Evolutionary conservation across 2,113 vertebrate genomes (phyloP), one percentile per base, ranked within the genome.

Genomic region (Ciconia stormi): DNA sequence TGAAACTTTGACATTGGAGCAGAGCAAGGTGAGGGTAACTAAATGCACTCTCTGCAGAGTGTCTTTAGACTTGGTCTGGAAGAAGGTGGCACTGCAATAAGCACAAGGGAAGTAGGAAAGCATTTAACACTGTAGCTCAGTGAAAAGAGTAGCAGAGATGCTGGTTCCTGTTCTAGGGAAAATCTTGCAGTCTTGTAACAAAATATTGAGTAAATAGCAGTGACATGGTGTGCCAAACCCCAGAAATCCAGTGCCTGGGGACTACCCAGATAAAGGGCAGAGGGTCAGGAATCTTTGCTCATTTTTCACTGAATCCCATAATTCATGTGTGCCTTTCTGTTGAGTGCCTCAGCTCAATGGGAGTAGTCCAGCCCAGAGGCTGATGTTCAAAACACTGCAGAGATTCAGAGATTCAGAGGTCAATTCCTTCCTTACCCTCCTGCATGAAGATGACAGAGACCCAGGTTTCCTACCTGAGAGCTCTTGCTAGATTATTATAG

Each of bases 181-280:
- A 71, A 66, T 52, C 6, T n/a, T 53, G 17, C 8, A 34, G 13
- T 47, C 34, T 58, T n/a, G 3, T 52, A 66, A 44, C 10, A 83
- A 80, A 72, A 44, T 32, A 25, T 34, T 76, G 15, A 86, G 6
- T 58, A 66, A 66, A 80, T 16, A 56, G 2, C 10, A 52, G 36
- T 17, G 20, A 8, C 11, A 32, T 3, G 55, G 4, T 22, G 13
- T 30, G 29, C 7, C 44, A 80, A 10, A 46, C 46, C 19, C 32
- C 19, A 27, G 18, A 62, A 83, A 44, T 19, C 12, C 20, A 26
- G 0, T 7, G 18, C 12, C 0, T 3, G 16, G 7, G 19, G 2
- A 58, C 11, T 74, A 36, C 18, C 9, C 29, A 63, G n/a, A 3
- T 26, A 59, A 65, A 50, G 13, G 29, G 9, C 17, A 69, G 21